These are phyloP conservation scores for Tetrax tetrax DNA, from an alignment of 2,113 vertebrate species.

Conservation along the genomic window DNA sequence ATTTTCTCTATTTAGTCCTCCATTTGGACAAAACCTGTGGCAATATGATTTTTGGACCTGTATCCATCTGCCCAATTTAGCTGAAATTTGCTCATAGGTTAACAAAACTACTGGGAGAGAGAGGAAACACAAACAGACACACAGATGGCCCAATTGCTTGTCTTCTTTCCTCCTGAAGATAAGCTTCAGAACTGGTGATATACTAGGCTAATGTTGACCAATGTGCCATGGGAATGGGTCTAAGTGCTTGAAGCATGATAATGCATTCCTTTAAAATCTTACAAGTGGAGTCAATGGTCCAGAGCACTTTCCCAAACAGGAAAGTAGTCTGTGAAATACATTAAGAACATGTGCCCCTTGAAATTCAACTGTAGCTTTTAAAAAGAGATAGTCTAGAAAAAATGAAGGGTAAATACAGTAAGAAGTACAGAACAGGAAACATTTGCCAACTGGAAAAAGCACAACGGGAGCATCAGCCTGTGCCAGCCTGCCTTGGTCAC, in stretches of 20 bases:
- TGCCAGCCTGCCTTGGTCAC: background rate
- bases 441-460: constrained; percentile 43
- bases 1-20: background rate
- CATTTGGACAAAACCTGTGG: background rate
- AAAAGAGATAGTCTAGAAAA: background rate
- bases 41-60: background rate
- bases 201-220: background rate
- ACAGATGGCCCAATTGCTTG: background rate
- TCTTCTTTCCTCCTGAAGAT: background rate
- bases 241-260: background rate
- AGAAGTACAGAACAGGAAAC: background rate
- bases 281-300: constrained; percentile 25
- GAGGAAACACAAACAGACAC: background rate
- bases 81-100: background rate
- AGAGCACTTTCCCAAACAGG: constrained; percentile 39
- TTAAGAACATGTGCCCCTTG: background rate
- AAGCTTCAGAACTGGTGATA: background rate
- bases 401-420: background rate
- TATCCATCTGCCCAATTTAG: background rate
- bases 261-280: background rate
- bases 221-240: background rate
- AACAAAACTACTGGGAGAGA: background rate
- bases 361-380: constrained; percentile 22
- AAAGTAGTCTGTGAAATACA: background rate
- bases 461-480: background rate